phyloP scores from a whole-genome alignment of 2,888 invertebrate species.

The Ennomos erosarius region DNA sequence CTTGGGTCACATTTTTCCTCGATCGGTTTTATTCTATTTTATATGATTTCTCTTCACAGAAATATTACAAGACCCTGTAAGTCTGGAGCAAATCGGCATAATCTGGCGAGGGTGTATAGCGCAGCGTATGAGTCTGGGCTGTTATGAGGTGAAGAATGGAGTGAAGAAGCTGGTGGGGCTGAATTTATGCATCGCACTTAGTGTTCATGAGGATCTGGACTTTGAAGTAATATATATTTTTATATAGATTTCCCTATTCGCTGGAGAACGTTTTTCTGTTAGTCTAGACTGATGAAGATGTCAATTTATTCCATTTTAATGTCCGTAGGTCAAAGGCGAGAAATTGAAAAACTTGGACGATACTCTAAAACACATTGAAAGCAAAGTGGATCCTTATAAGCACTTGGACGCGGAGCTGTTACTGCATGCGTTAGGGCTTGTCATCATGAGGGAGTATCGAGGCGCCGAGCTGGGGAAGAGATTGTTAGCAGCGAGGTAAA shows the following conservation, averaged over 20 bases:
- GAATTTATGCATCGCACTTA: constrained; percentile 59
- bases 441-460: constrained; percentile 61
- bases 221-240: constrained; percentile 39
- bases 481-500: constrained; percentile 65
- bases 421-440: constrained; percentile 61
- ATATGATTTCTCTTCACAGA: constrained; percentile 43
- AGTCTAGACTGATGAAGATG: background rate
- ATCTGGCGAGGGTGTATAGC: constrained; percentile 57
- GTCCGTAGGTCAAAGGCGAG: constrained; percentile 56
- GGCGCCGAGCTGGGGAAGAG: constrained; percentile 61
- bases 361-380: constrained; percentile 51
- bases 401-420: constrained; percentile 53
- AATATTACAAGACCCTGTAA: constrained; percentile 51
- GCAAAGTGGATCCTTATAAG: constrained; percentile 50
- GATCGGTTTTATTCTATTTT: background rate
- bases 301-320: background rate
- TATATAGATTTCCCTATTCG: background rate
- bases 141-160: constrained; percentile 59
- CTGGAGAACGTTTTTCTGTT: no score
- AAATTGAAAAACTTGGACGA: constrained; percentile 60
- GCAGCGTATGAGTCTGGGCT: constrained; percentile 62
- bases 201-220: constrained; percentile 42
- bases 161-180: constrained; percentile 57
- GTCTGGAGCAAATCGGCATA: constrained; percentile 47
- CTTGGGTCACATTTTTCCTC: no score